Conservation (phyloP, 2,888 invertebrate genomes). For the Cataglyphis cursor region DNA sequence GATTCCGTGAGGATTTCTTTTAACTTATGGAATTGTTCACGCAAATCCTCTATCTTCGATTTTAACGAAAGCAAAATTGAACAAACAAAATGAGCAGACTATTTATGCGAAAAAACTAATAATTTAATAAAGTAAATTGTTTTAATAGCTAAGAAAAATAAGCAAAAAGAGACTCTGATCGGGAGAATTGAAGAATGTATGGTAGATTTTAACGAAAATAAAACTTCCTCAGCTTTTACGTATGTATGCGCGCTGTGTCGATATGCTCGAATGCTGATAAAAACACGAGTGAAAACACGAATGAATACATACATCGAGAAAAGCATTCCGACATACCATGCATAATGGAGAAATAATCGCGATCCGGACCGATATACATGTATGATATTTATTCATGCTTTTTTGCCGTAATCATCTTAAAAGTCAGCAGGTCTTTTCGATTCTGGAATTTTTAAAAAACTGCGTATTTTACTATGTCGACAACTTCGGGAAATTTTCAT, state of each 20-base stretch:
- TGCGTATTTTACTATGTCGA: not conserved
- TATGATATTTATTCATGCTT: not conserved
- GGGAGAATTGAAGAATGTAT: constrained; percentile 11
- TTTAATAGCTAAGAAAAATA: not conserved
- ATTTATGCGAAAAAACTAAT: not conserved
- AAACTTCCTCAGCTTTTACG: constrained; percentile 11
- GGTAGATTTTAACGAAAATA: not conserved
- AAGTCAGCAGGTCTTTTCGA: constrained; percentile 3
- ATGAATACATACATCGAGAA: constrained; percentile 39
- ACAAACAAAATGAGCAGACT: not conserved
- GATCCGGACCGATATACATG: constrained; percentile 24
- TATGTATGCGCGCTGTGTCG: not conserved
- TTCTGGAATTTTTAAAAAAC: not conserved
- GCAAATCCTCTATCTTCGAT: not conserved
- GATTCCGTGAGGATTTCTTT: constrained; percentile 15
- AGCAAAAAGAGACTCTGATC: not conserved
- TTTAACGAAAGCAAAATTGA: constrained; percentile 14
- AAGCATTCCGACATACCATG: not conserved
- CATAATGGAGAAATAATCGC: constrained; percentile 35
- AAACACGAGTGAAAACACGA: constrained; percentile 11
- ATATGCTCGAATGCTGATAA: constrained; percentile 3
- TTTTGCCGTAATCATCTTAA: constrained; percentile 1
- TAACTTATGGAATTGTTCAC: constrained; percentile 19
- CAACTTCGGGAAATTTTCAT: constrained; percentile 9
- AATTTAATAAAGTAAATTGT: not conserved